phyloP scores from a whole-genome alignment of 2,113 vertebrate genomes.

The Neoarius graeffei region DNA sequence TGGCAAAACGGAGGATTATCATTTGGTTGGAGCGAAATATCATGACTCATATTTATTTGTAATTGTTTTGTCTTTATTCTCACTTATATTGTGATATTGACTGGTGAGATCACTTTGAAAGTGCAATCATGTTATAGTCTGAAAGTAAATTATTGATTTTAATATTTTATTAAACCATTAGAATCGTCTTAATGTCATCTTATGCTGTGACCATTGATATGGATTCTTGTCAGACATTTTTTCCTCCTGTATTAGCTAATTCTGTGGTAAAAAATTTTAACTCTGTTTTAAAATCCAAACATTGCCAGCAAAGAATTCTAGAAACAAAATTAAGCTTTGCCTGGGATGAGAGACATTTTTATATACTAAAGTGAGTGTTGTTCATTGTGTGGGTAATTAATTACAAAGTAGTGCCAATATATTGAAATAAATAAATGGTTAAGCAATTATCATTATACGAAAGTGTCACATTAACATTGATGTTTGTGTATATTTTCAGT shows the following conservation, averaged over 20 bases:
- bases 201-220: not conserved
- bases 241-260: not conserved
- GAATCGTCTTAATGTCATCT: not conserved
- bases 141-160: not conserved
- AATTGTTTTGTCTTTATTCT: not conserved
- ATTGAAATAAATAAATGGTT: not conserved
- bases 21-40: not conserved
- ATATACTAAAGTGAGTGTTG: no score
- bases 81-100: not conserved
- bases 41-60: not conserved
- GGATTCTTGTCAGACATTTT: not conserved
- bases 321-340: not conserved
- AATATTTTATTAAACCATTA: not conserved
- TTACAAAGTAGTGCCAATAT: not conserved
- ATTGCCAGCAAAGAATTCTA: not conserved
- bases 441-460: not conserved
- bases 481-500: conserved; percentile 19
- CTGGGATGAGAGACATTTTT: not conserved
- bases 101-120: not conserved
- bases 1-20: not conserved
- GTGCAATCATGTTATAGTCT: not conserved
- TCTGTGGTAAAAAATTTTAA: not conserved
- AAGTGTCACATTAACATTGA: not conserved
- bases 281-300: not conserved
- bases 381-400: not conserved